A percentile compares a stretch with the other conserved stretches of the same genome.
These are phyloP conservation scores for Setophaga kirtlandii DNA, from an alignment of 2,113 vertebrate genomes.

Conservation along the genomic window DNA sequence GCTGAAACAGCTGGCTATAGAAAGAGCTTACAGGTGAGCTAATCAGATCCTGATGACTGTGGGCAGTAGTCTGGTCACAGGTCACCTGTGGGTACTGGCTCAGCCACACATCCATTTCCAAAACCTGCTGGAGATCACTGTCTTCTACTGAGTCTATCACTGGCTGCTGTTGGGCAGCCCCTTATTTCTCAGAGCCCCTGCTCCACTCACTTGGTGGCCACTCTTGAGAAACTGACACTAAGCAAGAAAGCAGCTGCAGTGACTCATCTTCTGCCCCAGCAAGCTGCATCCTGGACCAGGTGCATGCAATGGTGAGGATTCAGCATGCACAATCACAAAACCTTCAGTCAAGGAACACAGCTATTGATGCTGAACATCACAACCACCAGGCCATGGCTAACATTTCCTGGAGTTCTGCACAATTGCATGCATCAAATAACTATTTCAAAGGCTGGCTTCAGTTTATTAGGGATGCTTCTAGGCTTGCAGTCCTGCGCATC, in stretches of 20 bases:
- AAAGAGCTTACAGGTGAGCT: background rate
- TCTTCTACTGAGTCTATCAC: fast-evolving
- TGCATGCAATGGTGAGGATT: background rate
- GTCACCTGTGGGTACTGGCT: background rate
- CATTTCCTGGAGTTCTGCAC: background rate
- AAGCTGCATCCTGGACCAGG: background rate
- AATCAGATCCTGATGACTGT: background rate
- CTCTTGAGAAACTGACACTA: background rate
- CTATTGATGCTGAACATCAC: background rate
- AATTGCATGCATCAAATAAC: background rate
- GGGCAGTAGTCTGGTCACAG: background rate
- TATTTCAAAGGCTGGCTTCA: background rate
- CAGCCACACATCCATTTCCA: background rate
- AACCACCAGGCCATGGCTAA: background rate
- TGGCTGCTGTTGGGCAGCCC: background rate
- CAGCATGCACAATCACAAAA: background rate
- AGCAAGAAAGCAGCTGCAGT: background rate
- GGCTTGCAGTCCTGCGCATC: background rate
- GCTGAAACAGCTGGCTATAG: background rate
- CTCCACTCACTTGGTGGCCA: background rate
- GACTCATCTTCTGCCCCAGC: background rate
- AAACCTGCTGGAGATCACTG: background rate
- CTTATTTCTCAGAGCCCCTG: background rate
- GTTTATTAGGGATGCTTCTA: background rate
- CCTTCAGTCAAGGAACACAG: background rate